Percentiles rank a stretch among this genome's conserved stretches.
Conservation (phyloP, 2,113 vertebrate genomes). For the Delphinus delphis region DNA sequence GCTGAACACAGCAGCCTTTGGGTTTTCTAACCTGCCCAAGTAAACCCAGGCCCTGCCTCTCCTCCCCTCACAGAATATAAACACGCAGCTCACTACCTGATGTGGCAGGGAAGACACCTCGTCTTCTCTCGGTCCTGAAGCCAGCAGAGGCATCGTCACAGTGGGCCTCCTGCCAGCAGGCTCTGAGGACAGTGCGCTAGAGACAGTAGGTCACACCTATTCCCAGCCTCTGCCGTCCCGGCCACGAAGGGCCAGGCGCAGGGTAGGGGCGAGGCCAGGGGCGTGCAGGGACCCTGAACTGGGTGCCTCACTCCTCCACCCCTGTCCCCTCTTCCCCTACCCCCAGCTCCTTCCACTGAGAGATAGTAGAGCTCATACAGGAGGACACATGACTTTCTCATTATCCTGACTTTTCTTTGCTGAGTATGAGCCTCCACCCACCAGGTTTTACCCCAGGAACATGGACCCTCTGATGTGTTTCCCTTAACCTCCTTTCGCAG, state of each 20-base stretch:
- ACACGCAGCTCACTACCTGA: neutral
- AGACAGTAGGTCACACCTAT: accelerated
- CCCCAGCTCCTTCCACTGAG: neutral
- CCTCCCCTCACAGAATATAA: too few relatives aligned
- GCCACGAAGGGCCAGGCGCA: neutral
- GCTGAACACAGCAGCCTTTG: neutral
- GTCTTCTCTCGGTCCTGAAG: neutral
- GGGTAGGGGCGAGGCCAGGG: neutral
- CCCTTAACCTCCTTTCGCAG: neutral
- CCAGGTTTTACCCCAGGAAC: neutral
- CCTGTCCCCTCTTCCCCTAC: too few relatives aligned
- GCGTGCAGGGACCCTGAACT: neutral
- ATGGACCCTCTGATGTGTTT: neutral
- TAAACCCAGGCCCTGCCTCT: neutral
- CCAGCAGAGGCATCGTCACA: accelerated
- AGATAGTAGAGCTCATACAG: neutral
- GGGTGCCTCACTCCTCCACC: accelerated
- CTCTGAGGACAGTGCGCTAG: neutral
- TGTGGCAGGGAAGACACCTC: neutral
- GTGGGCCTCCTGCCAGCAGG: too few relatives aligned
- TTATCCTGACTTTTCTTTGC: neutral
- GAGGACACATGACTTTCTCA: neutral
- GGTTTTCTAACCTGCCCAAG: neutral
- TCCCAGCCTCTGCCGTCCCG: neutral
- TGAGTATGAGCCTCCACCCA: neutral